Evolutionary conservation across 2,888 invertebrate genomes (phyloP).

Genomic region (Cepaea hortensis): DNA sequence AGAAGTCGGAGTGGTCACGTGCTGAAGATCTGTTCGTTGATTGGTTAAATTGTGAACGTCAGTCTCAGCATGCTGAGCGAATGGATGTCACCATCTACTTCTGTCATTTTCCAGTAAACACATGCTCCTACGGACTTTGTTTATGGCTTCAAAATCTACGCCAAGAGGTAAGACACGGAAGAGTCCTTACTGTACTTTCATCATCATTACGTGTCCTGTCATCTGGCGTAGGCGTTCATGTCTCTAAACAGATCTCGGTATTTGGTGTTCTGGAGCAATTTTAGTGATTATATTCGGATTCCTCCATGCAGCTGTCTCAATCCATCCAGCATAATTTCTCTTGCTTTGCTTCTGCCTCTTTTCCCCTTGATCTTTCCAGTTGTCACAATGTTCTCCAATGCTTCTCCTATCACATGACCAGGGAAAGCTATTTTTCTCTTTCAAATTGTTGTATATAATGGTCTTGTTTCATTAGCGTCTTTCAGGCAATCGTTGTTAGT

Average conservation of each 20-base stretch:
- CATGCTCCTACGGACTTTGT: constrained; percentile 16
- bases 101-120: not conserved
- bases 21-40: constrained; percentile 37
- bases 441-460: too few species aligned
- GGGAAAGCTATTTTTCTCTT: not conserved
- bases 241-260: too few species aligned
- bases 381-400: not conserved
- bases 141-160: constrained; percentile 23
- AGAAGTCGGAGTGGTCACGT: not conserved
- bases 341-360: too few species aligned
- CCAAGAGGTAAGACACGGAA: constrained; percentile 7
- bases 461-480: too few species aligned
- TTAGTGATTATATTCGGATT: too few species aligned
- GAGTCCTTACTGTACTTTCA: not conserved
- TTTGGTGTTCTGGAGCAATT: too few species aligned
- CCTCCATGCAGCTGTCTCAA: too few species aligned
- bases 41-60: constrained; percentile 21
- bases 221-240: too few species aligned
- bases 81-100: constrained; percentile 27
- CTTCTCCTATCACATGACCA: not conserved
- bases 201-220: not conserved
- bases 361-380: too few species aligned
- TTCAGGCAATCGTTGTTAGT: too few species aligned
- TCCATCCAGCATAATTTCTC: too few species aligned
- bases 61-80: constrained; percentile 15